Conservation (phyloP, 2,113 vertebrate species). For the cat (Felis catus) region DNA sequence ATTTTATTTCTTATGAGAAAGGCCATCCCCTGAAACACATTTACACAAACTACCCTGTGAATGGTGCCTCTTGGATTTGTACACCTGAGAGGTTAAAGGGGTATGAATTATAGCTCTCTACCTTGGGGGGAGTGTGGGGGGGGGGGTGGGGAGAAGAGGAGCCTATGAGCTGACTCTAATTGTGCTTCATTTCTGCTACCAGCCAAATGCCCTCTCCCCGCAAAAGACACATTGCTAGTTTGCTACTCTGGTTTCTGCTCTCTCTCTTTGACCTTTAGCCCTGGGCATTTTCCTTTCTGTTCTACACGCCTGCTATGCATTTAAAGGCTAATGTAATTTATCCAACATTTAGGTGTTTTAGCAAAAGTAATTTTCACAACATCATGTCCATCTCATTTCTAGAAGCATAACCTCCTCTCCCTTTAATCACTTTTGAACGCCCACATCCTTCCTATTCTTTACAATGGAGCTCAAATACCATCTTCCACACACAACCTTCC, state of each 20-base stretch:
- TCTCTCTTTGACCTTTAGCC: background rate
- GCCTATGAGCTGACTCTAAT: background rate
- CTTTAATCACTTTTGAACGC: background rate
- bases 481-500: background rate
- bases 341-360: background rate
- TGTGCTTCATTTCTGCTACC: background rate
- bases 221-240: background rate
- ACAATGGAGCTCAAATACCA: background rate
- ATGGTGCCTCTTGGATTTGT: background rate
- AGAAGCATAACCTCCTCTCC: background rate
- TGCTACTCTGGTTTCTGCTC: background rate
- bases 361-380: conserved; percentile 17
- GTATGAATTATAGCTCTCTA: background rate
- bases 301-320: background rate
- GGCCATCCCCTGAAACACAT: background rate
- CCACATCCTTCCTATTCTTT: conserved; percentile 22
- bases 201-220: background rate
- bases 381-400: background rate
- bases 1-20: conserved; percentile 11
- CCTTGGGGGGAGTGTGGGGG: background rate
- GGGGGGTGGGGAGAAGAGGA: background rate
- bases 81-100: background rate
- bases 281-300: background rate
- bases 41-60: background rate
- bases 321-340: background rate